These are phyloP conservation scores for Luscinia megarhynchos DNA, from an alignment of 2,797 vertebrate genomes.

Conservation along the genomic window DNA sequence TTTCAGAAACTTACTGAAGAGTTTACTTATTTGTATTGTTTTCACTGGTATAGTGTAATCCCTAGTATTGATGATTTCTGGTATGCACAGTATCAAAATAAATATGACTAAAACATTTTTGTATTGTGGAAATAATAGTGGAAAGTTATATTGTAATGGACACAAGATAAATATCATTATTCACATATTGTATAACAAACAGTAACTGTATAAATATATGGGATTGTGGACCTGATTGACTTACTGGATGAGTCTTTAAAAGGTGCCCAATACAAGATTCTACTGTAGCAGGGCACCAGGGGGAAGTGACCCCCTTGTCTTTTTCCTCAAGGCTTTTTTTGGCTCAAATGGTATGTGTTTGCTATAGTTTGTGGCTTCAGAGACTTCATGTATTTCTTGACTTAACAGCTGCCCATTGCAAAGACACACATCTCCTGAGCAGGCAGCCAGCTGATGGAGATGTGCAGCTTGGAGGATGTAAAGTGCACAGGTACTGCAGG, in stretches of 20 bases:
- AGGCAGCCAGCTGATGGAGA: background rate
- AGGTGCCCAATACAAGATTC: background rate
- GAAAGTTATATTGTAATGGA: background rate
- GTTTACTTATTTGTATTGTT: background rate
- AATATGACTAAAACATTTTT: background rate
- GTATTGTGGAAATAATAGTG: background rate
- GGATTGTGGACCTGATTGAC: background rate
- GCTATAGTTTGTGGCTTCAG: background rate
- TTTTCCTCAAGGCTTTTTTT: background rate
- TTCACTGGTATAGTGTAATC: background rate
- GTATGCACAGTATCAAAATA: background rate
- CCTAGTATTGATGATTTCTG: background rate
- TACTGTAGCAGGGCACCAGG: background rate
- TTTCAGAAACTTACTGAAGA: background rate
- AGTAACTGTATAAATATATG: background rate
- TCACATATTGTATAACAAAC: background rate
- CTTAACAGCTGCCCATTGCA: background rate
- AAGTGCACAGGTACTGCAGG: accelerated
- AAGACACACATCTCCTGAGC: accelerated
- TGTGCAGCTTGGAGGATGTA: background rate
- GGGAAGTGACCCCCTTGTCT: background rate
- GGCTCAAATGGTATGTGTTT: background rate
- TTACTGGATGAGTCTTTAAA: background rate
- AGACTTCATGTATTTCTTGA: background rate
- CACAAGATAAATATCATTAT: background rate